A percentile compares a stretch with the other conserved stretches of the same genome.
Conservation (phyloP, 2,888 invertebrate genomes). For the Pristionchus japonicus region DNA sequence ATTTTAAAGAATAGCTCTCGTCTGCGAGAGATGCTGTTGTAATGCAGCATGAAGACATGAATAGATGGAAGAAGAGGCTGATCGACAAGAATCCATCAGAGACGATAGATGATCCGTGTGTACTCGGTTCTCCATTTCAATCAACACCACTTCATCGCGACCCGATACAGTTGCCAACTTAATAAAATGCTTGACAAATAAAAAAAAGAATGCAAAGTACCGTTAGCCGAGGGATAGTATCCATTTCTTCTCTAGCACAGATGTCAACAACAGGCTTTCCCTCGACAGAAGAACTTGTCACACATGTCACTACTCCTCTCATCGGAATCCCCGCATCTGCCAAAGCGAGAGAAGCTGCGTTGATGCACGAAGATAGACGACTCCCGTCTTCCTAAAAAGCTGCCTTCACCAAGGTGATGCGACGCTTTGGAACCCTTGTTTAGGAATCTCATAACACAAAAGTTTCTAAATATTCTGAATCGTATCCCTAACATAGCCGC, state of each 20-base stretch:
- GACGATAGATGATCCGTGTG: slow-evolving; percentile 49
- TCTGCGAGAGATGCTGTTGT: slow-evolving; percentile 53
- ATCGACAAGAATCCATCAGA: slow-evolving; percentile 54
- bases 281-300: slow-evolving; percentile 84
- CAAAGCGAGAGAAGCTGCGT: slow-evolving; percentile 94
- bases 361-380: slow-evolving; percentile 91
- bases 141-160: slow-evolving; percentile 60
- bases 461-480: too few relatives aligned
- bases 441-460: too few relatives aligned
- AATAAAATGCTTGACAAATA: neutral
- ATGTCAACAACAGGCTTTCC: slow-evolving; percentile 87
- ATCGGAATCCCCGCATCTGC: slow-evolving; percentile 95
- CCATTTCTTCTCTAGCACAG: slow-evolving; percentile 84
- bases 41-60: slow-evolving; percentile 60
- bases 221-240: slow-evolving; percentile 75
- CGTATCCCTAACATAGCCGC: too few relatives aligned
- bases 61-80: slow-evolving; percentile 57
- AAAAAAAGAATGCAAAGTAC: slow-evolving; percentile 77
- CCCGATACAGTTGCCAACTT: slow-evolving; percentile 63
- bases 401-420: too few relatives aligned
- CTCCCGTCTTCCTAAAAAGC: slow-evolving; percentile 91
- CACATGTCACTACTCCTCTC: slow-evolving; percentile 91
- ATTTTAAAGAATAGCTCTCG: slow-evolving; percentile 36
- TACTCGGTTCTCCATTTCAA: slow-evolving; percentile 63
- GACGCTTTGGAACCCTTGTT: too few relatives aligned